Evolutionary conservation across 2,113 vertebrate genomes (phyloP).

Genomic region (Bubo blakistoni): DNA sequence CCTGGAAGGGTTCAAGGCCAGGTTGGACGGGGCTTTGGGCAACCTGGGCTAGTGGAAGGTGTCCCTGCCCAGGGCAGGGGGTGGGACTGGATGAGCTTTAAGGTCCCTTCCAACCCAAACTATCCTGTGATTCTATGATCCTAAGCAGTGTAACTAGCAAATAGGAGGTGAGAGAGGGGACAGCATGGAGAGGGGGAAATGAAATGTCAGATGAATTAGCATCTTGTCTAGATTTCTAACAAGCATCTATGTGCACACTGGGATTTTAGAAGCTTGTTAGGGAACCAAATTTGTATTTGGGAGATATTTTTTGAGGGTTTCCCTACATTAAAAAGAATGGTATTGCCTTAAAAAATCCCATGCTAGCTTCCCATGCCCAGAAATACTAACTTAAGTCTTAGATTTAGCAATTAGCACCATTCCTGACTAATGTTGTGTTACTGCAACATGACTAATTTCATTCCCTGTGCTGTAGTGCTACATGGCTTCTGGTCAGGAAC

Average conservation of each 20-base stretch:
- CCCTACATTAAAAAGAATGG: not conserved
- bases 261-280: not conserved
- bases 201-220: not conserved
- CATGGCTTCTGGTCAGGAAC: not conserved
- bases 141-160: not conserved
- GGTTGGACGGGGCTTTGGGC: no score
- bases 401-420: not conserved
- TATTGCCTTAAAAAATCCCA: not conserved
- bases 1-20: no score
- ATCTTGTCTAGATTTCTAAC: not conserved
- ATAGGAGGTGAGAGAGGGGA: not conserved
- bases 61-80: no score
- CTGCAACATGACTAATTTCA: not conserved
- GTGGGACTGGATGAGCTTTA: no score
- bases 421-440: not conserved
- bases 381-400: not conserved
- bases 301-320: not conserved
- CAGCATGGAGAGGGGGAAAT: not conserved
- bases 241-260: rapidly evolving
- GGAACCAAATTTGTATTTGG: not conserved
- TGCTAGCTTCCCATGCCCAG: rapidly evolving
- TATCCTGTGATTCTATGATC: not conserved
- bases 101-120: no score
- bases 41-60: no score
- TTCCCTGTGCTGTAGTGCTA: not conserved